These are phyloP conservation scores for Polydrusus pterygomalis DNA, from an alignment of 2,888 invertebrate genomes.

Conservation along the genomic window DNA sequence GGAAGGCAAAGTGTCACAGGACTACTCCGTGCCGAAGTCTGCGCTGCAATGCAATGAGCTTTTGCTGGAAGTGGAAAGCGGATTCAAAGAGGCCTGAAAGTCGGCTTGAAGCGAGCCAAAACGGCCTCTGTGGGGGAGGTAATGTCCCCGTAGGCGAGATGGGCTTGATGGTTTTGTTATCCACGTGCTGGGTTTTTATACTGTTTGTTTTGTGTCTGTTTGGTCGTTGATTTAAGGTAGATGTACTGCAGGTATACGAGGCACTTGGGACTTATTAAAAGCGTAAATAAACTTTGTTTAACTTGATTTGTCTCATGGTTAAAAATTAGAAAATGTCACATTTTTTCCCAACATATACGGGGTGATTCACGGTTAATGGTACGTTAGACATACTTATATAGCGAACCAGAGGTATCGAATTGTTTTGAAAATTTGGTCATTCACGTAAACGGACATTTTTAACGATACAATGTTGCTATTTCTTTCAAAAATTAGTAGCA, in stretches of 20 bases:
- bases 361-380: no score
- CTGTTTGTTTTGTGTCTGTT: slow-evolving; percentile 27
- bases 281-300: no score
- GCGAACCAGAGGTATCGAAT: no score
- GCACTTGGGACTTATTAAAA: not conserved
- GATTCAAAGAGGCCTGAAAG: slow-evolving; percentile 37
- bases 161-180: slow-evolving; percentile 44
- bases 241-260: slow-evolving; percentile 2
- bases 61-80: slow-evolving; percentile 40
- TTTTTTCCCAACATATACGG: no score
- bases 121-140: slow-evolving; percentile 30
- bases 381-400: no score
- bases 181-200: slow-evolving; percentile 40
- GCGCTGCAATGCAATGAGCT: slow-evolving; percentile 40
- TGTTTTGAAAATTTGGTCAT: no score
- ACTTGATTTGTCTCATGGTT: no score
- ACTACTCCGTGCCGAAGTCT: slow-evolving; percentile 37
- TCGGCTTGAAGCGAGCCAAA: slow-evolving; percentile 30
- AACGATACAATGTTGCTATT: no score
- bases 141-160: slow-evolving; percentile 25
- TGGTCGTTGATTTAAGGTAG: slow-evolving; percentile 6
- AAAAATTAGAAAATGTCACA: no score
- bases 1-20: slow-evolving; percentile 10
- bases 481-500: no score
- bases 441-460: no score